phyloP scores from a whole-genome alignment of 2,113 vertebrate genomes.

The Sprattus sprattus region DNA sequence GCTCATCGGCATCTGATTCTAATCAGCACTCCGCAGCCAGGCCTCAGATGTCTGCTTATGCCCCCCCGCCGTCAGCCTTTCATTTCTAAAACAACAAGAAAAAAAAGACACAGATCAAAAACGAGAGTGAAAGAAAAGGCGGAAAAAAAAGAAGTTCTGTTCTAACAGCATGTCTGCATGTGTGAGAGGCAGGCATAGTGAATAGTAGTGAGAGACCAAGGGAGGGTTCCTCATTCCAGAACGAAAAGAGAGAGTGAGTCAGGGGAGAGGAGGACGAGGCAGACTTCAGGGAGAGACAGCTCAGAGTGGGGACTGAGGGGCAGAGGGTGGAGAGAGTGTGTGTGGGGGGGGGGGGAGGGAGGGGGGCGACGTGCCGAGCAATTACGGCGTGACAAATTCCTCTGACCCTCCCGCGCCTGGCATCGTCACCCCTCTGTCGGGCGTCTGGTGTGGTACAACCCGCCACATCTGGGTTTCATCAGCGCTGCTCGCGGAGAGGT shows the following conservation, averaged over 20 bases:
- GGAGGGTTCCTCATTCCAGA: slow-evolving; percentile 21
- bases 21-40: not conserved
- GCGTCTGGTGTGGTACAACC: slow-evolving; percentile 4
- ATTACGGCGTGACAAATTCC: slow-evolving; percentile 54
- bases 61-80: not conserved
- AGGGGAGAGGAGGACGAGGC: not conserved
- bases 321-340: not conserved
- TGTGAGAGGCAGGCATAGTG: slow-evolving; percentile 3
- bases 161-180: not conserved
- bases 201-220: not conserved
- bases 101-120: slow-evolving; percentile 17
- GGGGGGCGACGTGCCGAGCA: not conserved
- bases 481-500: not conserved
- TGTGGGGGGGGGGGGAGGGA: not conserved
- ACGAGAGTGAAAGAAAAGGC: not conserved
- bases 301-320: not conserved
- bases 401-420: slow-evolving; percentile 52
- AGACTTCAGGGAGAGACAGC: not conserved
- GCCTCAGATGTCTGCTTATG: not conserved
- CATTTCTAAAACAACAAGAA: not conserved
- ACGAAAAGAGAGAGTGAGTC: not conserved
- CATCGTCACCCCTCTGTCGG: slow-evolving; percentile 43
- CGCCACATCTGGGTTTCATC: slow-evolving; percentile 21
- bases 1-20: not conserved
- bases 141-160: not conserved